Conservation (phyloP, 2,888 invertebrate genomes). For the Omphaloscelis lunosa region DNA sequence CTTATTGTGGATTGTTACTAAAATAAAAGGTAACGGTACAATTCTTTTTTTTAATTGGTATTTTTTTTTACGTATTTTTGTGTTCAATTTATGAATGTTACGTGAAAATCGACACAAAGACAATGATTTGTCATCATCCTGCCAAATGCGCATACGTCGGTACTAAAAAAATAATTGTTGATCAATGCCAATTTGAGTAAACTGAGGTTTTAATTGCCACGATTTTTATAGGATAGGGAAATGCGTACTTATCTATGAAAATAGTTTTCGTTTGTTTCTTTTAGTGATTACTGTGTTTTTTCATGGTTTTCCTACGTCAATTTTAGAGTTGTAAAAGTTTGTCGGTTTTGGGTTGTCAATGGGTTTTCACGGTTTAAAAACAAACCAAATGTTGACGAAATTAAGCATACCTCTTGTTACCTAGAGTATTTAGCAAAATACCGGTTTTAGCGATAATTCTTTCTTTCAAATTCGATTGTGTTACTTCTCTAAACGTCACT, state of each 20-base stretch:
- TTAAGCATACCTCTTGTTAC: too few species aligned
- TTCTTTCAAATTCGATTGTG: too few species aligned
- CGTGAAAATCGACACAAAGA: conserved; percentile 5
- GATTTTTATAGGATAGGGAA: neutral
- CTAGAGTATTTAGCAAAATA: too few species aligned
- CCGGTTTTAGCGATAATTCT: too few species aligned
- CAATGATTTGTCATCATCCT: neutral
- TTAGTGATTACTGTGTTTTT: too few species aligned
- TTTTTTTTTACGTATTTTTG: neutral
- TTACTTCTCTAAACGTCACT: too few species aligned
- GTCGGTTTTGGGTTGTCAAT: neutral
- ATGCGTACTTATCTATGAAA: neutral
- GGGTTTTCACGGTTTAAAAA: neutral
- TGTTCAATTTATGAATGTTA: neutral
- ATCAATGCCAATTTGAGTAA: neutral
- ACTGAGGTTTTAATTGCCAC: neutral
- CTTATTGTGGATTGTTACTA: conserved; percentile 25
- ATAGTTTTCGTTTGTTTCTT: neutral
- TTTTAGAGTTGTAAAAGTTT: neutral
- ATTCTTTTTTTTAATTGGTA: neutral
- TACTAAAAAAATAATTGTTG: neutral
- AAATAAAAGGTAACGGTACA: neutral
- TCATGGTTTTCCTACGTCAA: neutral
- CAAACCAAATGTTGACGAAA: too few species aligned
- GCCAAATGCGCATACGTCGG: neutral